Evolutionary conservation across 2,888 invertebrate species (phyloP), one percentile per base, ranked within the genome.

Genomic region (Synergus itoensis): DNA sequence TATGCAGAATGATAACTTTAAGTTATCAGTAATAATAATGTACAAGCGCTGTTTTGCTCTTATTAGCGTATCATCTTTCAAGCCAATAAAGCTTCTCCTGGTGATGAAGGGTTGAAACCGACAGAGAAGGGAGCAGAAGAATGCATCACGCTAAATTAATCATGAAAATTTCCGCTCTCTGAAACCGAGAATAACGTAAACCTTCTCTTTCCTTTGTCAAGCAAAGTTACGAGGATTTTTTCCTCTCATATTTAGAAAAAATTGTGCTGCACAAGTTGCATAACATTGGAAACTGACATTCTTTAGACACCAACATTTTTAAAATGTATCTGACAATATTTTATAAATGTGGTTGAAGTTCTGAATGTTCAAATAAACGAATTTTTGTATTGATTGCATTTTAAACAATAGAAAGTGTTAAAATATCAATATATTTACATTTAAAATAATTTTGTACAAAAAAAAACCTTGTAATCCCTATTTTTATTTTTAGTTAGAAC

Each of bases 81-180:
- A 53, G 53, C 53, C 53, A 53, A 53, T 53, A 53, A 53, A 53
- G 53, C n/a, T n/a, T 53, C 53, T 53, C 9, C 18, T 53, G 65
- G 45, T 80, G 77, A 82, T 79, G 78, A 80, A 77, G 73, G 67
- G 76, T 65, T 65, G 75, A 76, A 67, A 77, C 65, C 43, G 60
- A 80, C 48, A 12, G 36, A 77, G 53, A 53, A 43, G 60, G 75
- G 41, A 53, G 57, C 77, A 53, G 48, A 48, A 41, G 21, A 80
- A 67, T 67, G 79, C 69, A 40, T 53, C 78, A 64, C 77, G 79
- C 76, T 82, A 80, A 82, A 80, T 82, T 82, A 82, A 82, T 80
- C 82, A 82, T 76, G 80, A 80, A 82, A 80, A 79, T 79, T 36
- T 79, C 57, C 80, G 63, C 45, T 57, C 80, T 80, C 80, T 80